Base-by-base conservation (phyloP, 2,888 invertebrate species). In the Drosophila algonquin region DNA sequence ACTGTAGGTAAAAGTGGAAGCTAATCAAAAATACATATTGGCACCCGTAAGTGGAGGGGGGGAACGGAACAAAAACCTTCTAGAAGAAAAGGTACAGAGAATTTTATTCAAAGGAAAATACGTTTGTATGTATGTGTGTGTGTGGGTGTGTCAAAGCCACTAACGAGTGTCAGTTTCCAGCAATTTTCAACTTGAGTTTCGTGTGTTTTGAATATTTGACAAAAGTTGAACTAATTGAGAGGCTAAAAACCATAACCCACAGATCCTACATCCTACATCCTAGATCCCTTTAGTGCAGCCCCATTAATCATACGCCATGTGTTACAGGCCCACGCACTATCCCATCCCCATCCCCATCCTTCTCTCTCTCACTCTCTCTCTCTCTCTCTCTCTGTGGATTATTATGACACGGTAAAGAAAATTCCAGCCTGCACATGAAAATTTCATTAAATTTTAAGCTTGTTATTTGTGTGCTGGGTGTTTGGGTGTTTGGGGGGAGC, bases 11-110 rank as follows among this genome's bases (percentile, higher is more conserved):
- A 40, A 69, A 69, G 52, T 48, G 69, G 60, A 46, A 87, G 79
- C 86, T 85, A 82, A 85, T 85, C 88, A 88, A 88, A 88, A 83
- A 88, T 77, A 85, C 88, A 86, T 76, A 80, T 71, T 74, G 74
- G 73, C 74, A 79, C 71, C 74, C 74, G 56, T 57, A 62, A 61
- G 45, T 24, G 58, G 12, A 9, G 3, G 12, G 16, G 27, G 7
- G 30, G 27, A 3, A n/a, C n/a, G n/a, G n/a, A n/a, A n/a, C n/a
- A 5, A 24, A 32, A 6, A 4, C 14, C 40, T 14, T 46, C 50
- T 60, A 24, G 45, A 55, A 40, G 48, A 35, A 45, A 58, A 44
- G 47, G 40, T 54, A 44, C 8, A 55, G 65, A 50, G 59, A 53
- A 70, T 44, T 18, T 35, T 59, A 71, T 59, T 69, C 48, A 80